phyloP scores from a whole-genome alignment of 2,113 vertebrate species.

The Chloroceryle aenea region DNA sequence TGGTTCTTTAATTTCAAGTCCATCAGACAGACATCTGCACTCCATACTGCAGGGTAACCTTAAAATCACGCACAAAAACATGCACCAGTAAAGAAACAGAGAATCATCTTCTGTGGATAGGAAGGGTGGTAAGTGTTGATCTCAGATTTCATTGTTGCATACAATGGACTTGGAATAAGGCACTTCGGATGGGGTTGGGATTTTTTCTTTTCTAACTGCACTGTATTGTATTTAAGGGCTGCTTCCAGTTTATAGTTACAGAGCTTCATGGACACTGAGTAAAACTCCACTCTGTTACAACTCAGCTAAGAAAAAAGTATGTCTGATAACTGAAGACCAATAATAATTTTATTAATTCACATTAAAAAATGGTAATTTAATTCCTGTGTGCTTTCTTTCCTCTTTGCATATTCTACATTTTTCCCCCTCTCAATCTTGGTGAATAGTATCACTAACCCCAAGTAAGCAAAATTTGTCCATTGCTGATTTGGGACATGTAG shows the following conservation, averaged over 20 bases:
- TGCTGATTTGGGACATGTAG: not conserved
- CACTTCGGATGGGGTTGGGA: not conserved
- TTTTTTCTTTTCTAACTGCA: not conserved
- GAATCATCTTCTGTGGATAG: not conserved
- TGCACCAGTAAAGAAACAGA: not conserved
- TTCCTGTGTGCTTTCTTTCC: not conserved
- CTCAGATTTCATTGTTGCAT: not conserved
- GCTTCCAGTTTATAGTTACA: not conserved
- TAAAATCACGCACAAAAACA: not conserved
- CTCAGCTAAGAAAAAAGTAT: not conserved
- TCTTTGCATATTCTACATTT: not conserved
- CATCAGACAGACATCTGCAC: not conserved
- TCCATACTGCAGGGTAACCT: not conserved
- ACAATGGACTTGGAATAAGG: not conserved
- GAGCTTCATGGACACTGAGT: not conserved
- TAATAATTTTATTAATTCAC: not conserved
- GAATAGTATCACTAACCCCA: not conserved
- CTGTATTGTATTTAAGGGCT: not conserved
- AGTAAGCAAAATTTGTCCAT: not conserved
- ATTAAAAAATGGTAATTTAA: not conserved
- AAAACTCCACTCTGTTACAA: not conserved
- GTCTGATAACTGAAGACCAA: not conserved
- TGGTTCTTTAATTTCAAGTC: not conserved
- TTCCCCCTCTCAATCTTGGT: not conserved
- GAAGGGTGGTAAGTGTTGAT: not conserved